Base-by-base conservation (phyloP, 2,113 vertebrate genomes). In the Varanus komodoensis region DNA sequence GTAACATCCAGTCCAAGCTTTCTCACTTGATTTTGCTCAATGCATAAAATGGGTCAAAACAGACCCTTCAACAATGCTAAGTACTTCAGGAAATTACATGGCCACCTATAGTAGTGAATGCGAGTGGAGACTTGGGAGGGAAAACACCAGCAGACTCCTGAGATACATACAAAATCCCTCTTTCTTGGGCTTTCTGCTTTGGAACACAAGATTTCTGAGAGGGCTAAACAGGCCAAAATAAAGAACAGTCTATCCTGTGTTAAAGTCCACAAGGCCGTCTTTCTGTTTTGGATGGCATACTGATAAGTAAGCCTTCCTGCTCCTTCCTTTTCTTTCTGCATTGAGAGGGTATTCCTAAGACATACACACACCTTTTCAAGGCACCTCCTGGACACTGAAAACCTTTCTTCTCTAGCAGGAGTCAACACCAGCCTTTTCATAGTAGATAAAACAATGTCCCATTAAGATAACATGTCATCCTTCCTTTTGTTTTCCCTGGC, bases 401-500 rank as follows among this genome's bases (percentile, higher is more conserved):
- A n/a, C 83, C 48, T 80, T 32, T 74, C 34, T 12, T 79, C 61
- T 71, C 25, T 69, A 86, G 83, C 50, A 44, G 75, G 64, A 57
- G 83, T 44, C 75, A 71, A 73, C 9, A 69, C 61, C 83, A 71
- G 75, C 83, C n/a, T 67, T 79, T 80, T 80, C 83, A 80, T 3
- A 86, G 75, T 17, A 90, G 83, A 90, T 80, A 86, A 90, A 90
- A 86, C 34, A 78, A 86, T 57, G 75, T 71, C 84, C 83, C 83
- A 80, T 90, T 90, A 90, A 90, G 89, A 86, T 86, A 90, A 86
- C 75, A 86, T 90, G 83, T 52, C 89, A 85, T 86, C 89, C 64
- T 71, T 69, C 34, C 64, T 80, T 90, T 90, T 80, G 83, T 86
- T 80, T 75, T 90, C 83, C 67, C 64, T 80, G 89, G 89, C 83